phyloP scores from a whole-genome alignment of 2,113 vertebrate genomes.

The Cavia porcellus region DNA sequence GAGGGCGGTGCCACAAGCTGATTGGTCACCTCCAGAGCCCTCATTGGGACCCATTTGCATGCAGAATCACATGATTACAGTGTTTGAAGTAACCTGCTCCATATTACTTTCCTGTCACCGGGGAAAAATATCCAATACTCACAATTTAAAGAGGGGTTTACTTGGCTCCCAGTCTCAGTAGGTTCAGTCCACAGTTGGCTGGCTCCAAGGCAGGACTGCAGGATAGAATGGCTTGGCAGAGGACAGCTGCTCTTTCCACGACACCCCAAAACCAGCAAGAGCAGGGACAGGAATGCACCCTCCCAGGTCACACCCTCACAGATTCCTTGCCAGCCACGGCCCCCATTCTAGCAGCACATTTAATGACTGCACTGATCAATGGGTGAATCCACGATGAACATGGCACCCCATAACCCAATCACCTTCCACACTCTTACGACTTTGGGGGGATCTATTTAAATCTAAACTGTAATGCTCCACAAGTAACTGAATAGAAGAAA shows the following conservation, averaged over 20 bases:
- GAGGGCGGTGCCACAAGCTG: background rate
- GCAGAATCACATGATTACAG: background rate
- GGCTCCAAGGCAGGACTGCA: background rate
- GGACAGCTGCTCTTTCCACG: background rate
- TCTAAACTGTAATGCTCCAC: background rate
- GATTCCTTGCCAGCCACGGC: background rate
- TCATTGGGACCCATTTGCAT: background rate
- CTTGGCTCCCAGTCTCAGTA: background rate
- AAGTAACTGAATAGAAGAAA: background rate
- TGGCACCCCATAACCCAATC: background rate
- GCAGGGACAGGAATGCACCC: background rate
- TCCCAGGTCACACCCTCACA: background rate
- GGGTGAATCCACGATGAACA: background rate
- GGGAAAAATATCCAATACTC: background rate
- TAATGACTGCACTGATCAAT: background rate
- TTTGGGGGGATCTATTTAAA: background rate
- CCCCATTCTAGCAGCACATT: background rate
- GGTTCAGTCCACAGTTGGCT: background rate
- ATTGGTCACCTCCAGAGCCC: too few relatives aligned
- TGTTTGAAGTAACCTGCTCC: background rate
- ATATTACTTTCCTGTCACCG: background rate
- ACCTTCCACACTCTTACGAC: background rate
- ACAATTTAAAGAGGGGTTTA: background rate
- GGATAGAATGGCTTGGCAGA: background rate
- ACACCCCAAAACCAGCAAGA: background rate